phyloP scores from a whole-genome alignment of 1,140 invertebrate genomes.

The Mizuhopecten yessoensis region DNA sequence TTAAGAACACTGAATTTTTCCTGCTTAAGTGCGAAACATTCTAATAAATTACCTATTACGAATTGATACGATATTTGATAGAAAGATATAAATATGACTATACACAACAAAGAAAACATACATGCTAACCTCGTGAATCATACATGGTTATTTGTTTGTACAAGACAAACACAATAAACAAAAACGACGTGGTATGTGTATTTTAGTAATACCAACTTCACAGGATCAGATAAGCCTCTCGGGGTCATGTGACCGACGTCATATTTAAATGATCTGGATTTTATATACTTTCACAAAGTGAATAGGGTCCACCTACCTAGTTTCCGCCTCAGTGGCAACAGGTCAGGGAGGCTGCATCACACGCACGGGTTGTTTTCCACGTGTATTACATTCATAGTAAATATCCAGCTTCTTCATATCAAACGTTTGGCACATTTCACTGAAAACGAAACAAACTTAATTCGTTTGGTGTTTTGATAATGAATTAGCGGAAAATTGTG shows the following conservation, averaged over 20 bases:
- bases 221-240: background rate
- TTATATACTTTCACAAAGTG: background rate
- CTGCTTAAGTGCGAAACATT: too few relatives aligned
- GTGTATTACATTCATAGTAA: background rate
- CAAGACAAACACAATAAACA: too few relatives aligned
- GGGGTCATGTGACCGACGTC: constrained; percentile 21
- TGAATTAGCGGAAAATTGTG: background rate
- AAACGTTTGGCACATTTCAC: background rate
- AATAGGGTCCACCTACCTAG: background rate
- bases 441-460: background rate
- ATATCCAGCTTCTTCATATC: background rate
- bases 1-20: too few relatives aligned
- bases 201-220: background rate
- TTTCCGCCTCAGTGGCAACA: background rate
- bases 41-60: too few relatives aligned
- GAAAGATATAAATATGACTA: too few relatives aligned
- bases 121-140: too few relatives aligned
- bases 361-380: background rate
- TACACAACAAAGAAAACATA: too few relatives aligned
- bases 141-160: too few relatives aligned
- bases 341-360: background rate
- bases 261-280: background rate
- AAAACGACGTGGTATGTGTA: too few relatives aligned
- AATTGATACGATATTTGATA: too few relatives aligned
- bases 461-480: background rate